Base-by-base conservation (phyloP, 2,888 invertebrate species). In the Litoditis marina region DNA sequence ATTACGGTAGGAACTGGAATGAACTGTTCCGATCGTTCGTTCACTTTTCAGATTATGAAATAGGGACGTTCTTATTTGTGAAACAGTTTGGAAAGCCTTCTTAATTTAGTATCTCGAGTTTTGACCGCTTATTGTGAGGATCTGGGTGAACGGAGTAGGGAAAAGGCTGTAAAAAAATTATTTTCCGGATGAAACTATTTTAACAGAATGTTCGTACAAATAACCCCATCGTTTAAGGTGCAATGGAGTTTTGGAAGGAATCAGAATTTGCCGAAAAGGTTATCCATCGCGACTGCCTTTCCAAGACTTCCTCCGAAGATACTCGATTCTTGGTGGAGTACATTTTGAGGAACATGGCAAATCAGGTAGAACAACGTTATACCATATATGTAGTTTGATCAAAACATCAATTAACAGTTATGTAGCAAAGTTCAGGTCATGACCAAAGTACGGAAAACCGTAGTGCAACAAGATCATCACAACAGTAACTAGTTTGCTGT, bases 231-330 rank as follows among this genome's bases (percentile, higher is more conserved):
- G n/a, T n/a, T n/a, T n/a, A 85, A 94, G 94, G 83, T 98, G 98
- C 90, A 98, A 98, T 90, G 98, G 98, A 92, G 98, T 98, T 88
- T 91, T 98, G 89, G 98, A 98, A 90, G 98, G 96, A 88, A 98
- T 98, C 89, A 94, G 98, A 92, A 98, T 98, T 88, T 98, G 96
- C 88, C 91, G 96, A 88, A 86, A 86, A 72, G 96, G 98, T 86
- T 98, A 96, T 91, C 98, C 98, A 89, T 96, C 96, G 91, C 91
- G 96, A 87, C 93, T 98, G 91, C 90, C 92, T 82, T 98, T 96
- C 88, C 92, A 94, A 80, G 96, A 98, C 88, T 98, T 98, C 90
- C 94, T 95, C 86, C 91, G 94, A 86, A 92, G 96, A 92, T 96
- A 89, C 47, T 67, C 67, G 16, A 62, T 78, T 28, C 67, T 81